Conservation (phyloP, 2,888 invertebrate species). For the Conus canariensis region DNA sequence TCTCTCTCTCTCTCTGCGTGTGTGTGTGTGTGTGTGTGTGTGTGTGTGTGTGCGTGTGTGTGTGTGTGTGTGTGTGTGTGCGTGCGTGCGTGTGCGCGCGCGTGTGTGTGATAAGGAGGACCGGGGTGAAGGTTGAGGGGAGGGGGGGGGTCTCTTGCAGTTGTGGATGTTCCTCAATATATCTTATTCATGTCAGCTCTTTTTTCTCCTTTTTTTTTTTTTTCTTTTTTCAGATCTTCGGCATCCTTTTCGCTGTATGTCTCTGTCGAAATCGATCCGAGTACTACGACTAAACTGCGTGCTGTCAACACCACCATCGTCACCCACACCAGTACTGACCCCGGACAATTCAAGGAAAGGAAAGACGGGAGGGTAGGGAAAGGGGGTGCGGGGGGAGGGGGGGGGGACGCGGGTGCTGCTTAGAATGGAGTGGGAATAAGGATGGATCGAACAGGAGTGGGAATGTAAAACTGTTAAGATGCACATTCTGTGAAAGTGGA, state of each 20-base stretch:
- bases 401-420: neutral
- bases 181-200: neutral
- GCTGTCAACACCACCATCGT: neutral
- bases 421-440: neutral
- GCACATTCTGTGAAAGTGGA: too few species aligned
- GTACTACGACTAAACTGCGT: conserved; percentile 44
- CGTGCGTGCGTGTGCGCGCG: neutral
- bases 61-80: neutral
- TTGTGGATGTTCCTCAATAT: neutral
- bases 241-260: conserved; percentile 63
- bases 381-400: neutral
- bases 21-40: too few species aligned
- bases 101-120: neutral
- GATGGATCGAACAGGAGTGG: too few species aligned
- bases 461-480: too few species aligned
- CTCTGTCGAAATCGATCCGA: conserved; percentile 58
- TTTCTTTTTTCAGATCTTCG: conserved; percentile 62
- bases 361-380: neutral
- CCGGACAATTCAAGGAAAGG: neutral
- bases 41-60: neutral
- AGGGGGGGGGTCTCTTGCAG: neutral
- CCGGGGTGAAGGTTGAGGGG: too few species aligned
- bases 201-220: neutral
- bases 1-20: too few species aligned
- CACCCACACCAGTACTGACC: neutral